Conservation (phyloP, 2,113 vertebrate genomes). For the Gopherus flavomarginatus region DNA sequence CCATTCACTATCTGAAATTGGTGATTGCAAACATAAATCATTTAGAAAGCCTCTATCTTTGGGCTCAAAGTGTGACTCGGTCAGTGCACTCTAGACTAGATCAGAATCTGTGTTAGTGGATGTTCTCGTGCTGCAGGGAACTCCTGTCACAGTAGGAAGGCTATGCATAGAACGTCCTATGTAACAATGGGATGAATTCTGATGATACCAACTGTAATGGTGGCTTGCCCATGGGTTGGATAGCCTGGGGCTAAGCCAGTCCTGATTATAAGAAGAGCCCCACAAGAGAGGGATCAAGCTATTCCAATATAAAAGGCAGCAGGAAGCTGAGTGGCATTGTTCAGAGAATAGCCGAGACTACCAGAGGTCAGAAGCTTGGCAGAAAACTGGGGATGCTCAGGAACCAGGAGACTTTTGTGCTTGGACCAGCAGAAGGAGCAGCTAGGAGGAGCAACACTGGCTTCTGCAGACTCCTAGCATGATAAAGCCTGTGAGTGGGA, state of each 20-base stretch:
- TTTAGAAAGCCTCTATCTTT: not conserved
- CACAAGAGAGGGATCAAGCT: too few relatives aligned
- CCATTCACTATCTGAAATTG: not conserved
- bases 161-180: not conserved
- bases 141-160: too few relatives aligned
- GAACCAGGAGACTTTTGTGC: not conserved
- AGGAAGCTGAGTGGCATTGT: not conserved
- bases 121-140: not conserved
- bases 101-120: not conserved
- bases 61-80: not conserved
- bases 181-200: not conserved
- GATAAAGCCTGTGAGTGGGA: not conserved
- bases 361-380: not conserved
- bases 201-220: too few relatives aligned
- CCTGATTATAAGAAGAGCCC: too few relatives aligned
- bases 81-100: not conserved
- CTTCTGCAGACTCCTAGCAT: not conserved
- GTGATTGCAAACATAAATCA: not conserved
- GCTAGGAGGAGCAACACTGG: too few relatives aligned
- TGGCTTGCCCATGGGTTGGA: too few relatives aligned
- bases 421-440: not conserved
- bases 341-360: not conserved
- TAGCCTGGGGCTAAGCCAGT: too few relatives aligned
- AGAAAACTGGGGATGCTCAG: not conserved
- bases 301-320: too few relatives aligned